Evolutionary conservation across 2,113 vertebrate genomes (phyloP), one percentile per base, ranked within the genome.

Genomic region (Coreoperca whiteheadi): DNA sequence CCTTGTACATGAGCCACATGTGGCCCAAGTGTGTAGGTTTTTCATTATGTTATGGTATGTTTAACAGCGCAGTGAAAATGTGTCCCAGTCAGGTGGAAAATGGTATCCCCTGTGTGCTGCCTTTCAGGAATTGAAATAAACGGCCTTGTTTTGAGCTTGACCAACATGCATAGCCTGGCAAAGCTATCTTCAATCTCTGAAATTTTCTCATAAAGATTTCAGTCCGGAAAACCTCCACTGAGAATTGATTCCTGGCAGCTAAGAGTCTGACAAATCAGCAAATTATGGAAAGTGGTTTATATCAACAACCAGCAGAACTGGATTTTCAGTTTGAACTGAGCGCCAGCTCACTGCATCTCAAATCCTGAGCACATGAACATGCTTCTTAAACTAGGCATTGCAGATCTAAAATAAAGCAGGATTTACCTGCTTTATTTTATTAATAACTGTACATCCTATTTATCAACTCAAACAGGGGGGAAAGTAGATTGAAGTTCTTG

Each of bases 31-130:
- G 74, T 85, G 67, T 66, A 9, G 28, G 64, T 48, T 79, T 87
- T 79, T 86, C 69, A 80, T 84, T 69, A 84, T 54, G 28, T 32
- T 65, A 34, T 8, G 32, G n/a, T 39, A 63, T 51, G 57, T 64
- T 82, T 86, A 78, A 77, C 74, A 16, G 51, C 1, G 81, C 74
- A 23, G 66, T 74, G 75, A 73, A 83, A 66, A 66, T 77, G 83
- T 67, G 66, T 85, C 61, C 50, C 60, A 59, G 74, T 81, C 77
- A 74, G 69, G 20, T 79, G 82, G 70, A 79, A 87, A 68, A 86
- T n/a, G 6, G 28, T 30, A 11, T 87, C 46, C 74, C 60, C 56
- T 5, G 43, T 53, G 54, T 53, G 5, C 41, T 30, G 70, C 51
- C 71, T 59, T 39, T 67, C 63, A 56, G 39, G 48, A 61, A 63